These are phyloP conservation scores for Pelecanoides urinatrix DNA, from an alignment of 2,113 vertebrate species.

Conservation along the genomic window DNA sequence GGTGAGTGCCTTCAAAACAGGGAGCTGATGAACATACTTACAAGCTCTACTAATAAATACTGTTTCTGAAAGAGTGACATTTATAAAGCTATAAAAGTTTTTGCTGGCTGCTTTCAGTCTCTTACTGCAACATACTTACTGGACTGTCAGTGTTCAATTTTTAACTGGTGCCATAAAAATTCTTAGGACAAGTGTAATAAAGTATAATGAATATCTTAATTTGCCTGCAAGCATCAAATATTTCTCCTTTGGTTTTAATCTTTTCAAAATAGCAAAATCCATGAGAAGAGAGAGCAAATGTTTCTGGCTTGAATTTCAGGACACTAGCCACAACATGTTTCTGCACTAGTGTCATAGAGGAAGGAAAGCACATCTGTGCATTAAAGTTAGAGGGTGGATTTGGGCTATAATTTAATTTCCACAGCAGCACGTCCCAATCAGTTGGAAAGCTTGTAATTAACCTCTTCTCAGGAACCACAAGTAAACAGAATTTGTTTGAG, in stretches of 20 bases:
- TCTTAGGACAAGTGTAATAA: neutral
- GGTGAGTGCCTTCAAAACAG: neutral
- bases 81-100: neutral
- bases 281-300: neutral
- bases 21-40: neutral
- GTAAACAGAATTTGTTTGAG: neutral
- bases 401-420: slow-evolving; percentile 15
- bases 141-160: neutral
- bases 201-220: neutral
- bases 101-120: neutral
- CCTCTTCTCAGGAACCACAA: slow-evolving; percentile 4
- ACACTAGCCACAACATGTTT: slow-evolving; percentile 20
- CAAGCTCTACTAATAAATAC: neutral
- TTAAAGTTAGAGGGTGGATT: neutral
- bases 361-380: neutral
- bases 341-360: slow-evolving; percentile 27
- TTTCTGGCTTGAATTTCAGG: neutral
- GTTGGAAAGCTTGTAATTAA: slow-evolving; percentile 15
- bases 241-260: neutral
- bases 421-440: neutral
- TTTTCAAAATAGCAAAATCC: neutral
- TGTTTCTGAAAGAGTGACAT: neutral
- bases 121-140: neutral
- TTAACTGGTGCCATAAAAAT: neutral
- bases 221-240: neutral